Evolutionary conservation across 2,888 invertebrate genomes (phyloP).

Genomic region (Cerastis rubricosa): DNA sequence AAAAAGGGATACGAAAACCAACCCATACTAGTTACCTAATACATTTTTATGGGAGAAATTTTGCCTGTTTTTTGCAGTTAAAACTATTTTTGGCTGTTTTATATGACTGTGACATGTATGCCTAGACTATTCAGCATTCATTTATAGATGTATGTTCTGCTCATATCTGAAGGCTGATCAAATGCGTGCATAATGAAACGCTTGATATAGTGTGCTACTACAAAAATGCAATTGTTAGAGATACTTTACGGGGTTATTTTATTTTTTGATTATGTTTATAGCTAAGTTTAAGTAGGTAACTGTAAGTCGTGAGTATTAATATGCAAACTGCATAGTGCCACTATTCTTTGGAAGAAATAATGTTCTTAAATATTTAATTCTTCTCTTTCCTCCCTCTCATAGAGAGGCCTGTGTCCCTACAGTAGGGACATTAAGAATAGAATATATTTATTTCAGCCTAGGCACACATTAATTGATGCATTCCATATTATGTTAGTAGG

Average conservation of each 20-base stretch:
- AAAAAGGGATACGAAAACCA: not conserved
- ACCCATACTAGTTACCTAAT: no score
- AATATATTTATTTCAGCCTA: no score
- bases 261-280: conserved; percentile 19
- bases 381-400: not conserved
- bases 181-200: conserved; percentile 26
- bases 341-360: not conserved
- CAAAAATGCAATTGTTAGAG: conserved; percentile 18
- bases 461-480: no score
- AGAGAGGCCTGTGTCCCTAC: not conserved
- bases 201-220: conserved; percentile 37
- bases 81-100: not conserved
- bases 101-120: not conserved
- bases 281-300: conserved; percentile 13
- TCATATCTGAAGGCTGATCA: conserved; percentile 66
- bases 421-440: not conserved
- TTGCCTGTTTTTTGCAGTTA: not conserved
- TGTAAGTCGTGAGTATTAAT: not conserved
- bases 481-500: no score
- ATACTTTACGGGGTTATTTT: conserved; percentile 11
- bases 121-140: conserved; percentile 32
- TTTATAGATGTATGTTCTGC: conserved; percentile 51
- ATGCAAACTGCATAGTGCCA: not conserved
- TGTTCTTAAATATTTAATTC: not conserved
- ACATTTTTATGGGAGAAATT: no score